phyloP scores from a whole-genome alignment of 2,888 invertebrate genomes.

The Xestobium rufovillosum region DNA sequence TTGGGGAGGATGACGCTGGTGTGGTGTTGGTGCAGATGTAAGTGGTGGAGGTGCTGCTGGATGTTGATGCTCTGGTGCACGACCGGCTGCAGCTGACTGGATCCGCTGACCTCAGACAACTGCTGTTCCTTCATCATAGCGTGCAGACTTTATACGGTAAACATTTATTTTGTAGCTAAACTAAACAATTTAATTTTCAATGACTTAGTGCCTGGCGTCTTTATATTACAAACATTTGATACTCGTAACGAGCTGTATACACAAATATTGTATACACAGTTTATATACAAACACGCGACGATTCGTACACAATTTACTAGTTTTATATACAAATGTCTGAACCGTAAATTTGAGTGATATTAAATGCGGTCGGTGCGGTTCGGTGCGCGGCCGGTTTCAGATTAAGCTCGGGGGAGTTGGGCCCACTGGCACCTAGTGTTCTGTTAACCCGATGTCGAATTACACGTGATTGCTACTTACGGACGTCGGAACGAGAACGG shows the following conservation, averaged over 20 bases:
- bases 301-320: conserved; percentile 41
- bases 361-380: conserved; percentile 24
- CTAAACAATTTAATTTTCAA: conserved; percentile 42
- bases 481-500: too few species aligned
- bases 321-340: conserved; percentile 41
- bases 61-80: conserved; percentile 39
- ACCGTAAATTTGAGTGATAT: conserved; percentile 36
- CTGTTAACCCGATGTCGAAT: too few species aligned
- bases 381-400: too few species aligned
- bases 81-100: conserved; percentile 33
- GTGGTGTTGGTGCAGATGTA: conserved; percentile 41
- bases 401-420: too few species aligned
- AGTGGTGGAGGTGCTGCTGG: conserved; percentile 41
- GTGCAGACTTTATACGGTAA: conserved; percentile 34
- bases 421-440: too few species aligned
- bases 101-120: conserved; percentile 38
- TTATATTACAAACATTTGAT: conserved; percentile 44
- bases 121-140: conserved; percentile 41
- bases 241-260: conserved; percentile 41
- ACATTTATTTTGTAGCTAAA: conserved; percentile 41
- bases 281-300: conserved; percentile 39
- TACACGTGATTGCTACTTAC: too few species aligned
- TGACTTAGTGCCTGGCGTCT: conserved; percentile 31
- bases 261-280: conserved; percentile 41
- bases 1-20: conserved; percentile 38